These are phyloP conservation scores for Choloepus hoffmanni DNA, from an alignment of 2,113 vertebrate species.

Conservation along the genomic window DNA sequence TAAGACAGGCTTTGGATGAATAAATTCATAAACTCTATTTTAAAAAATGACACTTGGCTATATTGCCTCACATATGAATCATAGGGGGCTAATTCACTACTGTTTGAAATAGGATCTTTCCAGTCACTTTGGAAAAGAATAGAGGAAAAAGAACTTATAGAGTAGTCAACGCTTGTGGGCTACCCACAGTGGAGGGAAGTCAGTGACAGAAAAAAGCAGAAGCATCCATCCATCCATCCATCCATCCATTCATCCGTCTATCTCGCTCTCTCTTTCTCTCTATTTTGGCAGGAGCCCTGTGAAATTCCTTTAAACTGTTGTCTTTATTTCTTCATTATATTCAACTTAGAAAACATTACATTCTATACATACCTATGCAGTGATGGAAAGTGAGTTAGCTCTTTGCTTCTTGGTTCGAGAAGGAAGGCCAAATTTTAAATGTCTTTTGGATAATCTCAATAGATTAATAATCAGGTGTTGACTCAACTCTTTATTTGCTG, in stretches of 20 bases:
- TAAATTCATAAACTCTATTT: constrained; percentile 57
- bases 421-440: constrained; percentile 7
- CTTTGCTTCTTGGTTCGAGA: neutral
- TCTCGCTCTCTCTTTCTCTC: neutral
- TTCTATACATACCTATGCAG: neutral
- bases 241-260: neutral
- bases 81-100: neutral
- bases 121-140: neutral
- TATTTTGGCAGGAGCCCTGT: neutral
- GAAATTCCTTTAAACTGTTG: neutral
- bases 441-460: constrained; percentile 9
- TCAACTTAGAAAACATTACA: neutral
- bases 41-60: constrained; percentile 4
- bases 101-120: constrained; percentile 5
- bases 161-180: neutral
- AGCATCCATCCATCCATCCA: neutral
- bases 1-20: constrained; percentile 34
- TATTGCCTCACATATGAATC: neutral
- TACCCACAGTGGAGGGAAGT: neutral
- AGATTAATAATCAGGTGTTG: constrained; percentile 13
- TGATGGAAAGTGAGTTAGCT: neutral
- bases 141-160: neutral
- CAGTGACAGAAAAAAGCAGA: neutral
- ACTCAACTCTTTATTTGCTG: constrained; percentile 33
- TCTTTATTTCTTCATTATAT: constrained; percentile 28